Evolutionary conservation across 2,113 vertebrate genomes (phyloP), one percentile per base, ranked within the genome.

Genomic region (Porphyrio hochstetteri): DNA sequence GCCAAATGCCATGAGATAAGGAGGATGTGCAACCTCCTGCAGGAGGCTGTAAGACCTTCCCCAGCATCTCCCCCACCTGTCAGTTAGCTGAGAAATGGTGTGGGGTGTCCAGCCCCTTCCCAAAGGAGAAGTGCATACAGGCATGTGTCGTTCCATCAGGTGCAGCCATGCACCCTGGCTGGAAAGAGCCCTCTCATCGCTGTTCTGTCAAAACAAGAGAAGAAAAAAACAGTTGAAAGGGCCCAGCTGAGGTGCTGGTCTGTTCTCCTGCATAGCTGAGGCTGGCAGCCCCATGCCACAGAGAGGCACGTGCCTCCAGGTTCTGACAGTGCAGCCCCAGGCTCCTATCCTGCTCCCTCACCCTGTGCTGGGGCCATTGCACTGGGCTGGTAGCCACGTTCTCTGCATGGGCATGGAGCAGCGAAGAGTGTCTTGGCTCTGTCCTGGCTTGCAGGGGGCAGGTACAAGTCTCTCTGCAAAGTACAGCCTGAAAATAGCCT

Each of bases 281-380:
- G 15, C 14, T 83, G 77, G 42, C 24, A 89, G 81, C 8, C 16
- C 13, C 20, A 29, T 31, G 52, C 25, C 19, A 1, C 14, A 13
- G 16, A 44, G 48, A n/a, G 50, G 5, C 33, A 13, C 0, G 0
- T 46, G 50, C 35, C 29, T 42, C 69, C 6, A 5, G 23, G 61
- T 35, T 40, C 20, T 40, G 25, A 5, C 40, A n/a, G 12, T 28
- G 35, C 46, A 70, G 33, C 17, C 65, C 27, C 0, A 0, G 40
- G 29, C 29, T 40, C 52, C 11, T 38, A 33, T 77, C 29, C 64
- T 35, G 35, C 35, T 74, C 35, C 33, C 6, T 64, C 13, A 2
- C n/a, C 2, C 0, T 11, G 15, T 31, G 10, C 44, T 52, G 53
- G 16, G 42, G 46, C 61, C 76, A 72, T 52, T 31, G 16, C 46